Evolutionary conservation across 1,140 invertebrate species (phyloP), one percentile per base, ranked within the genome.

Genomic region (Dolichoris vasculosae): DNA sequence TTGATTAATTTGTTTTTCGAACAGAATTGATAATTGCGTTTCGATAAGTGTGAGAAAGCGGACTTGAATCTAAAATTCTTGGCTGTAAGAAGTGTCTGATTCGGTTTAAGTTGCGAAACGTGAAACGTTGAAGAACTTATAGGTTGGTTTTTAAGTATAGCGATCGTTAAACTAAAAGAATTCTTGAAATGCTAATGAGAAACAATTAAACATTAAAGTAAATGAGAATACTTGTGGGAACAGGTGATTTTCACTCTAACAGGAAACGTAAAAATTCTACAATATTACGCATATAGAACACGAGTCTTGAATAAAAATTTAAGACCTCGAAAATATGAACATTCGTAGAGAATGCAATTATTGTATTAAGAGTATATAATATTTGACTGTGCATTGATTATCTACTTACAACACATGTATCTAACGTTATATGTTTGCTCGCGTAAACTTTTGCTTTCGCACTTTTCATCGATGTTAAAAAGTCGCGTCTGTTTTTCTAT

Each of bases 161-260:
- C 77, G 55, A 79, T 82, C 80, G 43, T 71, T 81, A 82, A 82
- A 43, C n/a, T 46, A 71, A 46, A 69, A 69, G 51, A 71, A 82
- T 40, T 55, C 81, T 73, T 32, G 82, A 35, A 83, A 76, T 76
- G 51, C 40, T 83, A 83, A 83, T 83, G 82, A 83, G 71, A 46
- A 35, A 71, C 35, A 35, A 73, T 76, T 46, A 46, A 76, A 73
- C 35, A 35, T n/a, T 11, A 63, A 64, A 30, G 20, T 32, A 63
- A 83, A 76, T 30, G 71, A 83, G 71, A 83, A 30, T 35, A 17
- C 23, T 71, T 82, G 35, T 46, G 71, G 32, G 71, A 75, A 71
- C 82, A 55, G 71, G 32, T 64, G 82, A 82, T 75, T 71, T 82
- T 82, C 69, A 23, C 69, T 48, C 15, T n/a, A 75, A 82, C 69